phyloP scores from a whole-genome alignment of 2,797 vertebrate species.

The Enteromius argenteus region DNA sequence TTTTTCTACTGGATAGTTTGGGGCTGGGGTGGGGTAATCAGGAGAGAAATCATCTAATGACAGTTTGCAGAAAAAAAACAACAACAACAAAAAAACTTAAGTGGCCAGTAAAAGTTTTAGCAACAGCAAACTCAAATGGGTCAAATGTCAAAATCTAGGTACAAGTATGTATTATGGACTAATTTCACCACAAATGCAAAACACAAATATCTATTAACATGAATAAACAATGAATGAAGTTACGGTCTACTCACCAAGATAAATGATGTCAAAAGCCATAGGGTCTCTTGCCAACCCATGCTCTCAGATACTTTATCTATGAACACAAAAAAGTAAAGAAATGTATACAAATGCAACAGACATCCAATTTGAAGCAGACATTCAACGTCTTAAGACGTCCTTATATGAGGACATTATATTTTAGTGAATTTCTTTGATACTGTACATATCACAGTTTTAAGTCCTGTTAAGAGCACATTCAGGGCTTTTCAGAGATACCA shows the following conservation, averaged over 20 bases:
- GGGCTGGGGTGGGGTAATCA: neutral
- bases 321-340: conserved; percentile 49
- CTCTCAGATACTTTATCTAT: conserved; percentile 57
- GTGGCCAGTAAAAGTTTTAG: neutral
- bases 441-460: too few relatives aligned
- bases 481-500: too few relatives aligned
- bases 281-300: conserved; percentile 59
- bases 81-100: neutral
- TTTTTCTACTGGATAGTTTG: conserved; percentile 39
- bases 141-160: neutral
- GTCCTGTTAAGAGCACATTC: too few relatives aligned
- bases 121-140: neutral
- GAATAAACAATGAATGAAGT: conserved; percentile 31
- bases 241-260: conserved; percentile 60
- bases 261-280: conserved; percentile 60
- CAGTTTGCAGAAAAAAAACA: conserved; percentile 18
- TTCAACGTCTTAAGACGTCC: too few relatives aligned
- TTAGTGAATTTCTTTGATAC: too few relatives aligned
- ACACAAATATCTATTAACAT: neutral
- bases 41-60: conserved; percentile 18
- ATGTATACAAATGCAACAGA: neutral
- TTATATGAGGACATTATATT: too few relatives aligned
- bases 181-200: neutral
- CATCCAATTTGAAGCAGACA: too few relatives aligned
- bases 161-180: neutral